Evolutionary conservation across 1,140 invertebrate species (phyloP), one percentile per base, ranked within the genome.

Genomic region (Octopus sinensis): DNA sequence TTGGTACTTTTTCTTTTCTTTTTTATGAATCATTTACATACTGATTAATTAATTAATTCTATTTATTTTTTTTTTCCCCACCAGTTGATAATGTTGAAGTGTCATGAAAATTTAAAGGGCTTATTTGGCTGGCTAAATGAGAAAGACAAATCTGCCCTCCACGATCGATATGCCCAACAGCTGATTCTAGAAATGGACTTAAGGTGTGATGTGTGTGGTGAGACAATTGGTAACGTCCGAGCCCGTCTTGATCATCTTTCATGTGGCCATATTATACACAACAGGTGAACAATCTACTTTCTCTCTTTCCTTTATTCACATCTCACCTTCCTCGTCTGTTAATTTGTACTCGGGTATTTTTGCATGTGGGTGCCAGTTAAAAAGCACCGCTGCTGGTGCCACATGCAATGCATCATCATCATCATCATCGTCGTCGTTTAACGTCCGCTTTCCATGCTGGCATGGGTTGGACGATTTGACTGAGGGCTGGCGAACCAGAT

Each of bases 211-310:
- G 84, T 88, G 0, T 88, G 86, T 80, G 83, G 82, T 62, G 84
- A 88, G 51, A 73, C 85, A n/a, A 83, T 88, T 43, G 87, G 86
- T 9, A 82, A 85, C 53, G 80, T 79, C 54, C 84, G 84, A 62
- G 87, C 86, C 73, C 84, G 83, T 17, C 71, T 88, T 51, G 83
- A 85, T 54, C 82, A 84, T n/a, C 80, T 88, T 4, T 77, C 78
- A 4, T 88, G 87, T 79, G 86, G 86, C n/a, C 87, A 88, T 81
- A 84, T 86, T 62, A 84, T 86, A 13, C 87, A 88, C 76, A 84
- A 81, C 81, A 85, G 86, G 87, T 87, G 30, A 80, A 53, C 43
- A 73, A 9, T 13, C 7, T n/a, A n/a, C 17, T 6, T 73, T 62
- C 56, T 12, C 17, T 62, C 1, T 12, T 4, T 62, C 56, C 1